A percentile compares a stretch with the other conserved stretches of the same genome.
These are phyloP conservation scores for Polypedilum vanderplanki DNA, from an alignment of 1,140 invertebrate genomes.

Conservation along the genomic window DNA sequence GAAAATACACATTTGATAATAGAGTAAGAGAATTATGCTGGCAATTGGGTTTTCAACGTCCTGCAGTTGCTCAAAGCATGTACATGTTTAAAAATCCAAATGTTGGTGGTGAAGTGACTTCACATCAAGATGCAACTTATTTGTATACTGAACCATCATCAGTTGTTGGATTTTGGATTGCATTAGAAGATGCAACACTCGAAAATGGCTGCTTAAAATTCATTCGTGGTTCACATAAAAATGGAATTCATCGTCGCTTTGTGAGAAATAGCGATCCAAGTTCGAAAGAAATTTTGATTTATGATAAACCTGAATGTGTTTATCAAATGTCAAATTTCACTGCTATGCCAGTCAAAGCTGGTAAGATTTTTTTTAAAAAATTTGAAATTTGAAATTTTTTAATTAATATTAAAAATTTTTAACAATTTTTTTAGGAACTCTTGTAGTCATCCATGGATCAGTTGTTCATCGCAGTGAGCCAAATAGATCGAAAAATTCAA, in stretches of 20 bases:
- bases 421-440: constrained; percentile 63
- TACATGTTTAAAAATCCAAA: constrained; percentile 95
- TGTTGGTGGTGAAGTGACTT: constrained; percentile 77
- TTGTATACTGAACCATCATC: constrained; percentile 70
- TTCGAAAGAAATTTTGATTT: constrained; percentile 54
- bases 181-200: constrained; percentile 81
- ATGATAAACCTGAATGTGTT: constrained; percentile 55
- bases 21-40: constrained; percentile 70
- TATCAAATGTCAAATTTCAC: constrained; percentile 73
- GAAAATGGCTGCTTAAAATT: constrained; percentile 95
- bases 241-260: constrained; percentile 64
- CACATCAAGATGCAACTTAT: constrained; percentile 85
- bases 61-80: constrained; percentile 91
- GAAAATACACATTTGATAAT: constrained; percentile 72
- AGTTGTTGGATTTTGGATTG: constrained; percentile 89
- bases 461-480: constrained; percentile 87
- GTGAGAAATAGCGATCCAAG: constrained; percentile 60
- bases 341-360: constrained; percentile 71
- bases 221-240: constrained; percentile 82
- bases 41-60: constrained; percentile 66
- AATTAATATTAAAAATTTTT: too few species aligned
- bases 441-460: constrained; percentile 84
- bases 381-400: too few species aligned
- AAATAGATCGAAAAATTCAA: constrained; percentile 72
- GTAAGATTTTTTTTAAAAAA: constrained; percentile 45